phyloP scores from a whole-genome alignment of 2,797 vertebrate species.

The Protonibea diacanthus region DNA sequence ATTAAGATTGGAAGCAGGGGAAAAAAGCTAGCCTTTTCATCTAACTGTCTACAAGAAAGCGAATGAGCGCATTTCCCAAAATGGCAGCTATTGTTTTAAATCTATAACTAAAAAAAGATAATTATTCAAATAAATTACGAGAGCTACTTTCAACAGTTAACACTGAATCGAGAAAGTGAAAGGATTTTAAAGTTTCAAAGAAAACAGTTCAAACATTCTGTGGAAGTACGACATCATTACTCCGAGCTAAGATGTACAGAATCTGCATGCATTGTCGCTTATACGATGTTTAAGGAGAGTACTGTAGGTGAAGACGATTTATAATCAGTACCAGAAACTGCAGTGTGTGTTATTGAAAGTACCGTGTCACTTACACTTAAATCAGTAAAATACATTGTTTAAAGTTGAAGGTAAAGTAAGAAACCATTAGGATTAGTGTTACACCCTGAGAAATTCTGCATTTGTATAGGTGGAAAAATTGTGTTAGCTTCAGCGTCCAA shows the following conservation, averaged over 20 bases:
- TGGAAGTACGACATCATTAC: slow-evolving; percentile 9
- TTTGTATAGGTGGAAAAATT: slow-evolving; percentile 42
- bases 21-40: not conserved
- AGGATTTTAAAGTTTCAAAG: not conserved
- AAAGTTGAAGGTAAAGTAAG: slow-evolving; percentile 6
- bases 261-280: slow-evolving; percentile 59
- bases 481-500: slow-evolving; percentile 16
- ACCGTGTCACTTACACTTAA: slow-evolving; percentile 13
- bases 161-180: not conserved
- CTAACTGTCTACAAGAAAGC: not conserved
- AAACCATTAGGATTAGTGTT: slow-evolving; percentile 28
- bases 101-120: not conserved
- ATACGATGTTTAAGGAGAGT: slow-evolving; percentile 31
- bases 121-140: not conserved
- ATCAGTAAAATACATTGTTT: slow-evolving; percentile 11
- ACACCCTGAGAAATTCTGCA: slow-evolving; percentile 24
- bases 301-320: slow-evolving; percentile 24
- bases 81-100: slow-evolving; percentile 27
- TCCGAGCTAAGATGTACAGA: slow-evolving; percentile 53
- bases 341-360: slow-evolving; percentile 9
- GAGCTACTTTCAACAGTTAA: not conserved
- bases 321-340: not conserved
- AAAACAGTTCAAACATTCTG: not conserved
- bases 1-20: too few species aligned
- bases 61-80: slow-evolving; percentile 7